phyloP scores from a whole-genome alignment of 2,797 vertebrate genomes.

The Sardinella longiceps region DNA sequence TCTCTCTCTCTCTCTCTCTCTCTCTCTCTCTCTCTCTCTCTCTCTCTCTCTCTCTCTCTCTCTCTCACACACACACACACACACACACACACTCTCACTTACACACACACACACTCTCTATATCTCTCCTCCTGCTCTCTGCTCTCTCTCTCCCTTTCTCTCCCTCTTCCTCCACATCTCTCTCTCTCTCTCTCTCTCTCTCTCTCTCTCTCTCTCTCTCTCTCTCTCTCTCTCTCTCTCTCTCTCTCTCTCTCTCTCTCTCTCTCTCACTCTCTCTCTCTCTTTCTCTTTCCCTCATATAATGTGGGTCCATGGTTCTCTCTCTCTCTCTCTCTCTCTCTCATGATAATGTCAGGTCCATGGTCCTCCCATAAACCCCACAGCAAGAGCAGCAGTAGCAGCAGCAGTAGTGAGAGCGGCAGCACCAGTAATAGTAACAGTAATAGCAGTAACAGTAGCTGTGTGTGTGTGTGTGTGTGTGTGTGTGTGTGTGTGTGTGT shows the following conservation, averaged over 20 bases:
- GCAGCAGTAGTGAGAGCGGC: background rate
- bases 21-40: background rate
- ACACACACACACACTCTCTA: too few species aligned
- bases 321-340: background rate
- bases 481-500: background rate
- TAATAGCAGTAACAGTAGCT: background rate
- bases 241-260: background rate
- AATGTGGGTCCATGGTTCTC: background rate
- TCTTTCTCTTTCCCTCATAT: background rate
- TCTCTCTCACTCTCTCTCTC: background rate
- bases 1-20: background rate
- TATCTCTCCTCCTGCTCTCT: background rate
- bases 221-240: background rate
- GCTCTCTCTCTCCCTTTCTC: background rate
- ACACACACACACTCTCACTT: too few species aligned
- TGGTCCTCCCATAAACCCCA: background rate
- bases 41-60: background rate
- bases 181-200: background rate
- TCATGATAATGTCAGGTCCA: slow-evolving; percentile 3
- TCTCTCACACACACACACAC: too few species aligned
- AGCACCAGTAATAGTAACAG: too few species aligned
- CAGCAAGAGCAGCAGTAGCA: background rate
- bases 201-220: background rate
- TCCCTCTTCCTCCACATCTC: background rate
- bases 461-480: background rate